Percentiles rank a stretch among this genome's conserved stretches.
Evolutionary conservation across 2,797 vertebrate genomes (phyloP).

Genomic region (Thripadectes ignobilis): DNA sequence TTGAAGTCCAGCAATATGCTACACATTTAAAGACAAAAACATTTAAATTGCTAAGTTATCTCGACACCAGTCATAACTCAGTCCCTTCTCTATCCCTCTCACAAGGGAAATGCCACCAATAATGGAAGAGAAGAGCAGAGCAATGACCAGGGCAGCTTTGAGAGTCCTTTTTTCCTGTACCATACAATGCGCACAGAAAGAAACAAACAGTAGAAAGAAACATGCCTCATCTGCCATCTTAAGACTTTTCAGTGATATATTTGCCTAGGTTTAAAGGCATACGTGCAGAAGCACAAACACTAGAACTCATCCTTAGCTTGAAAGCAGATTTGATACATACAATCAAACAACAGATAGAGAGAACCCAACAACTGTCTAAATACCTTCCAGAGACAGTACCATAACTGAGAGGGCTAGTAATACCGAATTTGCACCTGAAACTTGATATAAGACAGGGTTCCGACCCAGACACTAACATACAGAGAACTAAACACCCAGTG

Average conservation of each 20-base stretch:
- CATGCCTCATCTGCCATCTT: rapidly evolving
- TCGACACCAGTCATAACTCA: not conserved
- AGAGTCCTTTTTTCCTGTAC: not conserved
- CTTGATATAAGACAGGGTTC: not conserved
- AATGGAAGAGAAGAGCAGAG: not conserved
- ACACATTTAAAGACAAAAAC: not conserved
- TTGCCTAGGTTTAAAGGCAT: not conserved
- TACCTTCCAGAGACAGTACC: not conserved
- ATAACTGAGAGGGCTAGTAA: not conserved
- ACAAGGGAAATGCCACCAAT: not conserved
- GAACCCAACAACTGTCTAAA: not conserved
- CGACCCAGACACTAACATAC: not conserved
- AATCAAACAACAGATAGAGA: not conserved
- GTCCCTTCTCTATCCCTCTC: not conserved
- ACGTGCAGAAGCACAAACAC: not conserved
- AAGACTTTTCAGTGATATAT: not conserved
- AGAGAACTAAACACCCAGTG: not conserved
- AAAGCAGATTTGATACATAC: not conserved
- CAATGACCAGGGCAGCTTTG: rapidly evolving
- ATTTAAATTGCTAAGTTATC: not conserved
- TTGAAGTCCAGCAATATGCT: not conserved
- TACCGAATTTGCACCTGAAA: not conserved
- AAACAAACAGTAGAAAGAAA: not conserved
- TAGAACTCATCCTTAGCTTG: not conserved
- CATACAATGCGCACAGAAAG: not conserved